Percentiles rank a stretch among this genome's conserved stretches.
phyloP scores from a whole-genome alignment of 64 coral and sea anemone species.

The Porites lutea region DNA sequence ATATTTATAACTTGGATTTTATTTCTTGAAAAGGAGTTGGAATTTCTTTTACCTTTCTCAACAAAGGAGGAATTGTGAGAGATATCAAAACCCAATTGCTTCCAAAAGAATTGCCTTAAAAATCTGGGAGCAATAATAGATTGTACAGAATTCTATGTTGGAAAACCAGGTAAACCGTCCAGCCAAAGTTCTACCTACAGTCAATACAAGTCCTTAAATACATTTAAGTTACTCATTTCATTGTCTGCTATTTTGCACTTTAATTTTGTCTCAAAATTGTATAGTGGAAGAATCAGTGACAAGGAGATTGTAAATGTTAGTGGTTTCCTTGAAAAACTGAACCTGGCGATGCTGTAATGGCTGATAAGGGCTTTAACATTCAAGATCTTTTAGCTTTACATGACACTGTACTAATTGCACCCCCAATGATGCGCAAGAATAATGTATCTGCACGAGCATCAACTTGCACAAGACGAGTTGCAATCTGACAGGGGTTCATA shows the following conservation, averaged over 20 bases:
- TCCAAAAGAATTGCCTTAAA: conserved; percentile 44
- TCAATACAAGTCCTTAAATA: conserved; percentile 58
- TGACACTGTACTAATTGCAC: background rate
- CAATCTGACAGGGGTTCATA: conserved; percentile 23
- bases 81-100: conserved; percentile 6
- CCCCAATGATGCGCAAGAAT: too few relatives aligned
- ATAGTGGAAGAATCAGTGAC: conserved; percentile 54
- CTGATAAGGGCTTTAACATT: background rate
- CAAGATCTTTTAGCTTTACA: background rate
- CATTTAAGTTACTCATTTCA: conserved; percentile 45
- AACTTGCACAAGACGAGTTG: too few relatives aligned
- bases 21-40: conserved; percentile 41
- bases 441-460: too few relatives aligned
- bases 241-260: conserved; percentile 40
- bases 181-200: conserved; percentile 69
- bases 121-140: conserved; percentile 85
- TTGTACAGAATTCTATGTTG: conserved; percentile 79
- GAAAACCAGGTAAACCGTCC: conserved; percentile 72
- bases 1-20: conserved; percentile 51
- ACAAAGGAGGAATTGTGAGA: conserved; percentile 29
- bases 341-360: background rate
- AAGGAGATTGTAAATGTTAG: conserved; percentile 49
- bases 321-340: conserved; percentile 33
- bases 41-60: conserved; percentile 49
- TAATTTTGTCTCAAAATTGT: conserved; percentile 49